Evolutionary conservation across 64 coral and sea anemone genomes (phyloP).

Genomic region (Stylophora pistillata): DNA sequence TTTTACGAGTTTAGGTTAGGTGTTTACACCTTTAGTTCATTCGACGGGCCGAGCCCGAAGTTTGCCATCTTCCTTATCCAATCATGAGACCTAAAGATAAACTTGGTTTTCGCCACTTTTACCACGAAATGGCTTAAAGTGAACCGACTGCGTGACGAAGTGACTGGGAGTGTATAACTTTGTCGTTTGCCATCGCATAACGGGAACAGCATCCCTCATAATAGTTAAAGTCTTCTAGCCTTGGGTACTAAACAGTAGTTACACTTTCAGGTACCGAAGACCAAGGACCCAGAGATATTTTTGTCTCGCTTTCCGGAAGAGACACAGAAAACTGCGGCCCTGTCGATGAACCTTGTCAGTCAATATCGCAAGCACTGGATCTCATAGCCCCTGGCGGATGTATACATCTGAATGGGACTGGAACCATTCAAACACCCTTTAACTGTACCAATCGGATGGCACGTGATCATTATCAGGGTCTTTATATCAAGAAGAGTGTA

Average conservation of each 20-base stretch:
- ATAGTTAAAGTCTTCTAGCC: too few species aligned
- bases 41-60: too few species aligned
- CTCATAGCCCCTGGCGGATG: background rate
- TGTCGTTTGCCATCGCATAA: background rate
- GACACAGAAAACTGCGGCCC: background rate
- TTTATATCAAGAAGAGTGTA: slow-evolving; percentile 3
- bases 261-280: background rate
- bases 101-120: too few species aligned
- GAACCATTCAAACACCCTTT: slow-evolving; percentile 11
- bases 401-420: slow-evolving; percentile 23
- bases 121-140: too few species aligned
- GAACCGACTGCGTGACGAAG: too few species aligned
- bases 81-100: too few species aligned
- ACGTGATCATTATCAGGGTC: background rate
- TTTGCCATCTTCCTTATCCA: too few species aligned
- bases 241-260: background rate
- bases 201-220: too few species aligned
- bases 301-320: background rate
- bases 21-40: too few species aligned
- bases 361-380: background rate
- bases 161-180: too few species aligned
- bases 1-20: too few species aligned
- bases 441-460: background rate
- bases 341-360: background rate
- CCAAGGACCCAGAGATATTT: background rate